A percentile compares a stretch with the other conserved stretches of the same genome.
Conservation (phyloP, 2,113 vertebrate genomes). For the Potamarius usumacintae region DNA sequence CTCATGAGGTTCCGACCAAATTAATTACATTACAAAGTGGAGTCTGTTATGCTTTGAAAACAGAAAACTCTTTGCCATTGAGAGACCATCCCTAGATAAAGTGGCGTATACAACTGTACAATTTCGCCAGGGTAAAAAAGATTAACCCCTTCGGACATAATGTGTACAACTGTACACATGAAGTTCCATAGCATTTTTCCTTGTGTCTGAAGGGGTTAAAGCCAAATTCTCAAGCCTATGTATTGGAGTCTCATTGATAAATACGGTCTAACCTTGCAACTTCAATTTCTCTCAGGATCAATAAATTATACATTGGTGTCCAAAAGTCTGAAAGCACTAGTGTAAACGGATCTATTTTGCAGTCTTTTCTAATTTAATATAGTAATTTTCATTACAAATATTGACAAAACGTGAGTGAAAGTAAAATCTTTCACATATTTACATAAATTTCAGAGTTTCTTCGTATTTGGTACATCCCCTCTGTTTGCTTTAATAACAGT, state of each 20-base stretch:
- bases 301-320: background rate
- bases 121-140: background rate
- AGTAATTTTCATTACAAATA: background rate
- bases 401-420: background rate
- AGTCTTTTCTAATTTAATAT: background rate
- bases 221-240: background rate
- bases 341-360: background rate
- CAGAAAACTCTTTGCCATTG: slow-evolving; percentile 21
- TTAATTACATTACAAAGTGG: slow-evolving; percentile 26
- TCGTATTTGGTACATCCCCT: background rate
- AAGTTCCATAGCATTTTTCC: too few species aligned
- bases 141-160: background rate
- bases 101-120: background rate
- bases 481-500: background rate
- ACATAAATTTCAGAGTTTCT: background rate
- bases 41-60: slow-evolving; percentile 7
- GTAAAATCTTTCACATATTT: background rate
- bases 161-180: too few species aligned
- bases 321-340: background rate
- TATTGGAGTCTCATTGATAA: background rate
- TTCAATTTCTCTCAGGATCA: background rate
- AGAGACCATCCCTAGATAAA: slow-evolving; percentile 16
- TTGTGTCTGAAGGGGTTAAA: background rate
- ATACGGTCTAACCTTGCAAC: background rate
- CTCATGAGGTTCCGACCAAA: slow-evolving; percentile 6